These are phyloP conservation scores for Dugesia japonica DNA, from an alignment of 2,888 invertebrate genomes.

Conservation along the genomic window DNA sequence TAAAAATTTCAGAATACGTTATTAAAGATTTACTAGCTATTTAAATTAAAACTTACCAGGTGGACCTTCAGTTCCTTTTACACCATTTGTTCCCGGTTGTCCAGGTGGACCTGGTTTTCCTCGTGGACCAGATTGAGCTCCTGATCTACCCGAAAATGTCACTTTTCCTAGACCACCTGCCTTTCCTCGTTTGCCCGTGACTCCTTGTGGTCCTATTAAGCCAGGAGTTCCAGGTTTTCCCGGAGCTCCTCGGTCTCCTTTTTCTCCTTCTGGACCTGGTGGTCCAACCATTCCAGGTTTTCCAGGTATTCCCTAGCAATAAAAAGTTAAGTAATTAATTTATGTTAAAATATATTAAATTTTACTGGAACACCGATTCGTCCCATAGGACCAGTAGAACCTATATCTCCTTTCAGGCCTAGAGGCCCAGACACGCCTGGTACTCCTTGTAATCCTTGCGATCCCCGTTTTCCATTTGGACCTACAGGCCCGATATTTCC, in stretches of 20 bases:
- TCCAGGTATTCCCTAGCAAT: conserved; percentile 26
- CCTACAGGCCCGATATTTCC: neutral
- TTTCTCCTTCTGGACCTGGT: neutral
- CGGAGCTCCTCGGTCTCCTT: conserved; percentile 1
- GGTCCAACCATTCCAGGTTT: conserved; percentile 21
- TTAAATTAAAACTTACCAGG: too few relatives aligned
- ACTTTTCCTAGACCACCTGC: neutral
- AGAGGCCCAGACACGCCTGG: neutral
- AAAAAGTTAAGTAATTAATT: too few relatives aligned
- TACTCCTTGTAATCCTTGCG: neutral
- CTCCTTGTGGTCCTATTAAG: neutral
- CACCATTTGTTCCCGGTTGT: neutral
- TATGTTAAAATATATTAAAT: too few relatives aligned
- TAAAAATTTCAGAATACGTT: neutral
- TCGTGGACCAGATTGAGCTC: neutral
- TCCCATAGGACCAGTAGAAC: neutral
- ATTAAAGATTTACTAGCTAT: too few relatives aligned
- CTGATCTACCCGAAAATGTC: neutral
- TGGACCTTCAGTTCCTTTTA: neutral
- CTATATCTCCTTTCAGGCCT: neutral
- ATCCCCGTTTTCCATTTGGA: neutral
- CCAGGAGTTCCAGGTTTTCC: conserved; percentile 33
- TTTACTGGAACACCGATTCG: neutral
- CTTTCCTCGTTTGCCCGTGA: neutral
- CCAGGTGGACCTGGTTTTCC: conserved; percentile 28